phyloP scores from a whole-genome alignment of 2,113 vertebrate species.

The Kryptolebias marmoratus region DNA sequence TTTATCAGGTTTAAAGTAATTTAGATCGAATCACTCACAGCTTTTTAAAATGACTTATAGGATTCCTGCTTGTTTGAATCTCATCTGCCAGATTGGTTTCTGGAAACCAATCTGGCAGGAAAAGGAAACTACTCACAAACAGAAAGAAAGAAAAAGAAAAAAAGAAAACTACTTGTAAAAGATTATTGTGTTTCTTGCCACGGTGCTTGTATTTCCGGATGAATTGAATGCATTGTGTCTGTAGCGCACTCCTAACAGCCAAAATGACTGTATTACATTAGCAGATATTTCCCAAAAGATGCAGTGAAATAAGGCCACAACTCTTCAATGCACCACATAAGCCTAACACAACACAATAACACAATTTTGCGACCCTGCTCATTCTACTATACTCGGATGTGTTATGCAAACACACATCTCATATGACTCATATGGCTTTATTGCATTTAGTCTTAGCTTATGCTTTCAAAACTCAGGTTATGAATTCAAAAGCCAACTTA shows the following conservation, averaged over 20 bases:
- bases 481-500: constrained; percentile 40
- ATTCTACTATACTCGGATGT: constrained; percentile 41
- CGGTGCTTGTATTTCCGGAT: constrained; percentile 31
- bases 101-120: constrained; percentile 18
- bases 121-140: constrained; percentile 12
- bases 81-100: constrained; percentile 53
- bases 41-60: constrained; percentile 33
- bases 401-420: constrained; percentile 61
- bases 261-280: constrained; percentile 62
- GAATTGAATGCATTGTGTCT: constrained; percentile 36
- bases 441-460: constrained; percentile 52
- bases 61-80: constrained; percentile 36
- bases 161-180: constrained; percentile 28
- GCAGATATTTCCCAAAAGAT: constrained; percentile 50
- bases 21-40: constrained; percentile 50
- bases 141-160: background rate
- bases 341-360: constrained; percentile 38
- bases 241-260: constrained; percentile 42
- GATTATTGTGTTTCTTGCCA: constrained; percentile 29
- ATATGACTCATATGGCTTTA: constrained; percentile 55
- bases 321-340: constrained; percentile 57
- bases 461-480: constrained; percentile 37
- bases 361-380: constrained; percentile 39
- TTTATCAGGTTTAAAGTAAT: constrained; percentile 64
- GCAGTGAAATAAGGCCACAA: constrained; percentile 59